These are phyloP conservation scores for Euplagia quadripunctaria DNA, from an alignment of 2,888 invertebrate species.

Conservation along the genomic window DNA sequence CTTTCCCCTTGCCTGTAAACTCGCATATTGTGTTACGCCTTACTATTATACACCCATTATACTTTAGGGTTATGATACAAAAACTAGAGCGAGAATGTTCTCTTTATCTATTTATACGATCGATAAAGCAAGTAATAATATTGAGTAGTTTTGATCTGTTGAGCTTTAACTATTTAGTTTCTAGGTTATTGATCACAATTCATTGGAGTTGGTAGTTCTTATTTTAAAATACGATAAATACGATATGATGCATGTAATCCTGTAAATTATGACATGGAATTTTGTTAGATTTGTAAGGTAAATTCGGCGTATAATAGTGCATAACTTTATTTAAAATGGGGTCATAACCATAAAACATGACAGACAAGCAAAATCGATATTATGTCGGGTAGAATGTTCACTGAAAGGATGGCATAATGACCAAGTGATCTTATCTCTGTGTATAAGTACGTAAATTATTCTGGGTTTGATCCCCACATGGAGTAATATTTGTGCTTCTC, in stretches of 20 bases:
- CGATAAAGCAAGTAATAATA: constrained; percentile 42
- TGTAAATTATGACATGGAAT: neutral
- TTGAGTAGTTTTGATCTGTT: constrained; percentile 36
- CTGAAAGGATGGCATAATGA: neutral
- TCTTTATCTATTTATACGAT: constrained; percentile 36
- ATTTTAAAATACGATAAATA: constrained; percentile 3
- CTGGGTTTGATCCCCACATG: neutral
- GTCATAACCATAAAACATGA: constrained; percentile 7
- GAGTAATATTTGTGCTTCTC: neutral
- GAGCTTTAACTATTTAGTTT: constrained; percentile 27
- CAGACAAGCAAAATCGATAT: neutral
- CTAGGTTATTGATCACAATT: constrained; percentile 38
- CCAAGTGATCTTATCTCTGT: neutral
- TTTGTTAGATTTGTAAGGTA: constrained; percentile 3
- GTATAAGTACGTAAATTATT: neutral
- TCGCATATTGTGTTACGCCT: constrained; percentile 53
- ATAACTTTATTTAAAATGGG: constrained; percentile 5
- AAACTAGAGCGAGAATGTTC: constrained; percentile 27
- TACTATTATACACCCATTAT: constrained; percentile 37
- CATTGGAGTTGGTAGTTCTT: constrained; percentile 24
- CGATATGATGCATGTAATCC: constrained; percentile 7
- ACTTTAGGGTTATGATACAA: constrained; percentile 38
- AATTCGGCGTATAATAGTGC: neutral
- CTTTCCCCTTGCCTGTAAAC: constrained; percentile 28
- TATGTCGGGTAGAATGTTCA: neutral